These are phyloP conservation scores for Oligia strigilis DNA, from an alignment of 2,888 invertebrate species.

Conservation along the genomic window DNA sequence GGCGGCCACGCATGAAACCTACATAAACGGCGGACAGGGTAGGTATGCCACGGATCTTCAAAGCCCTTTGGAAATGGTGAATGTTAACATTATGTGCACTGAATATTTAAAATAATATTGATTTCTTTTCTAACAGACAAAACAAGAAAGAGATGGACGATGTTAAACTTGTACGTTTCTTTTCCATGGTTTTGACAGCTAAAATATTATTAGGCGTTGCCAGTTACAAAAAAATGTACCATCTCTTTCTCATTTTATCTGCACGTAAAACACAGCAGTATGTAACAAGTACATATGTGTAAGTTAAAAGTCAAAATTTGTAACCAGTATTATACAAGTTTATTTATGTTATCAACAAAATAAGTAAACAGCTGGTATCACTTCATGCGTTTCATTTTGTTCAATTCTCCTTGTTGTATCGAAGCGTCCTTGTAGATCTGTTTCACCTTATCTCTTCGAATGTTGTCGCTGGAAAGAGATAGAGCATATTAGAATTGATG, in stretches of 20 bases:
- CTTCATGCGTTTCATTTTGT: slow-evolving; percentile 92
- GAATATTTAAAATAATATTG: slow-evolving; percentile 1
- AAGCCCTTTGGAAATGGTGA: not conserved
- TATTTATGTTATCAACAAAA: slow-evolving; percentile 44
- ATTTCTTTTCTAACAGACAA: not conserved
- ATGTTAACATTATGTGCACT: not conserved
- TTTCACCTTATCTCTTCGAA: slow-evolving; percentile 95
- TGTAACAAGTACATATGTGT: slow-evolving; percentile 14
- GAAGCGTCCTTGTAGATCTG: slow-evolving; percentile 95
- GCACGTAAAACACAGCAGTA: not conserved
- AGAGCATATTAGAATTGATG: not conserved
- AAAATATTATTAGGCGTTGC: not conserved
- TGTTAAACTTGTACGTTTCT: not conserved
- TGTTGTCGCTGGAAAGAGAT: slow-evolving; percentile 92
- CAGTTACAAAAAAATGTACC: not conserved
- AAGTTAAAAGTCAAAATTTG: slow-evolving; percentile 6
- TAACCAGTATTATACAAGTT: slow-evolving; percentile 26
- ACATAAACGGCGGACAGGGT: too few species aligned
- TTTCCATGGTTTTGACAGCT: not conserved
- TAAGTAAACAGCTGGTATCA: slow-evolving; percentile 71
- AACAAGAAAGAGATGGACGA: slow-evolving; percentile 5
- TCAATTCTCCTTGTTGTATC: slow-evolving; percentile 95
- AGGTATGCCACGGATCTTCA: too few species aligned
- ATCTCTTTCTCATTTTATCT: slow-evolving; percentile 6
- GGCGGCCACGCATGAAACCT: too few species aligned